phyloP scores from a whole-genome alignment of 1,140 invertebrate genomes.

The Pteromalus puparum region DNA sequence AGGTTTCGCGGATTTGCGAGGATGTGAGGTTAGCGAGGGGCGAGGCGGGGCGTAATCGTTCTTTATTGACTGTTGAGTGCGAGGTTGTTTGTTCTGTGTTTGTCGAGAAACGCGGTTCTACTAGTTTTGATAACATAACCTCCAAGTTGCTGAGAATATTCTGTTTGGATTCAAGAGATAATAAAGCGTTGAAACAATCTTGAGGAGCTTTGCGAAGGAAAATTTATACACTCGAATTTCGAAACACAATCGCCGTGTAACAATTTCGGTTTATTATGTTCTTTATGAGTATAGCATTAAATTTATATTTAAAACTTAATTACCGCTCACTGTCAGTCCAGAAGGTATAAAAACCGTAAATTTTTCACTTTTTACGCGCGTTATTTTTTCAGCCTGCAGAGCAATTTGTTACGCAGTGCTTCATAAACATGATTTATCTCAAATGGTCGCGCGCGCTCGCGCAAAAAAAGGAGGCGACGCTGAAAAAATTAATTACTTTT shows the following conservation, averaged over 20 bases:
- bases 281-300: slow-evolving; percentile 22
- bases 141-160: no score
- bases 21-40: not conserved
- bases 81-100: not conserved
- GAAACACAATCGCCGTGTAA: not conserved
- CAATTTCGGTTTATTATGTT: not conserved
- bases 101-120: no score
- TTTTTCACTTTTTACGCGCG: not conserved
- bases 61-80: slow-evolving; percentile 2
- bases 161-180: no score
- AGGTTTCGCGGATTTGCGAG: no score
- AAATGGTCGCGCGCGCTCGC: not conserved
- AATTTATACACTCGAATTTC: not conserved
- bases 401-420: slow-evolving; percentile 4
- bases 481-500: no score
- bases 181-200: no score
- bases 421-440: not conserved
- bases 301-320: slow-evolving; percentile 11
- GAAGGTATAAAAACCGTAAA: not conserved
- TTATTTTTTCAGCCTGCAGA: slow-evolving; percentile 4
- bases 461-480: no score
- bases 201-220: no score
- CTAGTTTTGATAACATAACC: no score
- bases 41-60: not conserved
- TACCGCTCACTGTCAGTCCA: not conserved